phyloP scores from a whole-genome alignment of 2,888 invertebrate genomes.

The Dasypogon diadema region DNA sequence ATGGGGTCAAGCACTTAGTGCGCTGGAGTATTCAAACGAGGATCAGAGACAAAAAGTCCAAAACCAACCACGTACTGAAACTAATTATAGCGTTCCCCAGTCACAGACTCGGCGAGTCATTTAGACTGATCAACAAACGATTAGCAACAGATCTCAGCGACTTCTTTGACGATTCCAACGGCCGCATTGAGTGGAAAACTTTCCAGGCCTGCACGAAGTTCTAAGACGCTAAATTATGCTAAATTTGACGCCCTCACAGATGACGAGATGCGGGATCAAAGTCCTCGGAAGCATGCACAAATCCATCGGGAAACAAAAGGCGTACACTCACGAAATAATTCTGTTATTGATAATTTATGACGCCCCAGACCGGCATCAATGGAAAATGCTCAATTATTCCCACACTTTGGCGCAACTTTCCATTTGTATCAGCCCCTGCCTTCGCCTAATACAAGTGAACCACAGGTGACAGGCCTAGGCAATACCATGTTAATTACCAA shows the following conservation, averaged over 20 bases:
- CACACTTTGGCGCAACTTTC: background rate
- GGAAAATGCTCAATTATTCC: constrained; percentile 14
- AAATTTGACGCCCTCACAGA: no score
- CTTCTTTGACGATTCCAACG: background rate
- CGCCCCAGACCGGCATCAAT: background rate
- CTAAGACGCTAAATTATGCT: no score
- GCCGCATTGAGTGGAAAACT: no score
- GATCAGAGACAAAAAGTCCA: background rate
- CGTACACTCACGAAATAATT: background rate
- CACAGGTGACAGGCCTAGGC: constrained; percentile 2
- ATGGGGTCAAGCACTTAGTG: background rate
- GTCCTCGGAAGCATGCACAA: background rate
- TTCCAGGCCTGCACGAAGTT: no score
- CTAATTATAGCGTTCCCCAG: background rate
- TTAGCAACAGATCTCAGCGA: background rate
- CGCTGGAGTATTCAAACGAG: background rate
- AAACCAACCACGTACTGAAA: background rate
- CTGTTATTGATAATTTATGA: constrained; percentile 1
- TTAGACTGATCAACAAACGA: background rate
- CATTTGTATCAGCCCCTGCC: background rate
- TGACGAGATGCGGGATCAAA: background rate
- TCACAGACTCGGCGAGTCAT: background rate
- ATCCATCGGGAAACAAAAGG: background rate
- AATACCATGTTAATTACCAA: constrained; percentile 2
- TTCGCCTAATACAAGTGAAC: background rate